Conservation (phyloP, 2,113 vertebrate species). For the Crocuta crocuta region DNA sequence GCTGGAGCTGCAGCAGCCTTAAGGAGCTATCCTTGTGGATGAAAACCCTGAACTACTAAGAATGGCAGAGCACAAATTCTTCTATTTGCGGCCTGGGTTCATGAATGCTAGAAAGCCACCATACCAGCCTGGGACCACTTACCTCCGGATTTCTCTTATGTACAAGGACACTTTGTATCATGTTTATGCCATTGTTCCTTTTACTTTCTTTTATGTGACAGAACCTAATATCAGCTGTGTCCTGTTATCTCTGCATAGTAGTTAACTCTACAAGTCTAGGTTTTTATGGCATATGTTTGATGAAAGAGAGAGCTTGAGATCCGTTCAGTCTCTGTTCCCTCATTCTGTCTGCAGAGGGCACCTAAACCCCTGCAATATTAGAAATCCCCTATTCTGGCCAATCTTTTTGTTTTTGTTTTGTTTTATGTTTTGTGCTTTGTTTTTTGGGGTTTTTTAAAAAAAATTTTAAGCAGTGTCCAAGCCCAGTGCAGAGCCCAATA, state of each 20-base stretch:
- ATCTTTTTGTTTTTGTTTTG: not conserved
- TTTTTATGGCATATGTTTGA: not conserved
- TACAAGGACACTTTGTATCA: not conserved
- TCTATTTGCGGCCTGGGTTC: not conserved
- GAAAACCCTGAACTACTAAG: not conserved
- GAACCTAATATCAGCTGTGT: not conserved
- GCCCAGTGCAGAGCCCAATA: too few relatives aligned
- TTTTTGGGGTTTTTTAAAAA: too few relatives aligned
- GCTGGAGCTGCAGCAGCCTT: conserved; percentile 20
- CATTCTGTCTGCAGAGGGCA: not conserved
- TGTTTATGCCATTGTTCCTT: not conserved
- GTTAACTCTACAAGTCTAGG: not conserved
- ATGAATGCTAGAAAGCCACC: not conserved
- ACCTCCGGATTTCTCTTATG: not conserved
- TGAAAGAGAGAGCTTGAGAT: not conserved
- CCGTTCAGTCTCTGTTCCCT: not conserved
- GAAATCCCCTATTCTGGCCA: not conserved
- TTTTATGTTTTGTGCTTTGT: too few relatives aligned
- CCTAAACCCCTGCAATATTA: not conserved
- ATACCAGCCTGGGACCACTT: not conserved
- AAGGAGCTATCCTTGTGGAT: not conserved
- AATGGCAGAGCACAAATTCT: not conserved
- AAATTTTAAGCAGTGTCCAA: too few relatives aligned
- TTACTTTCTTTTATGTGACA: not conserved
- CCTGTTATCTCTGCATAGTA: not conserved